A percentile compares a stretch with the other conserved stretches of the same genome.
These are phyloP conservation scores for Eupithecia inturbata DNA, from an alignment of 2,888 invertebrate genomes.

Conservation along the genomic window DNA sequence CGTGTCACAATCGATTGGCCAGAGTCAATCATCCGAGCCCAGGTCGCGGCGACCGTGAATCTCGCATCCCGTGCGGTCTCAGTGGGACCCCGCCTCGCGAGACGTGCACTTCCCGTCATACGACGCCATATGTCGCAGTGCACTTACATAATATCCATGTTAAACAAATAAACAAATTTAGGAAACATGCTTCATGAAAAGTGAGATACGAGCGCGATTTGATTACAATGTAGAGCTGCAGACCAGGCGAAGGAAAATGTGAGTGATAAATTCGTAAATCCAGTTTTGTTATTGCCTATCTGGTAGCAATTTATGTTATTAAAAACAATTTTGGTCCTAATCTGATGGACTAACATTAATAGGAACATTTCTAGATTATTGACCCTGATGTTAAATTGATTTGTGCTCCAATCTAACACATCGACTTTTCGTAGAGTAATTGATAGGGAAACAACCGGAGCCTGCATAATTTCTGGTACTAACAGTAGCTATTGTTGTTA, in stretches of 20 bases:
- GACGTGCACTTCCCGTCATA: slow-evolving; percentile 70
- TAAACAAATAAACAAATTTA: slow-evolving; percentile 30
- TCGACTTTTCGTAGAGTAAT: neutral
- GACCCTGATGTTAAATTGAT: slow-evolving; percentile 13
- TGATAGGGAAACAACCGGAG: neutral
- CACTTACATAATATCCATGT: slow-evolving; percentile 15
- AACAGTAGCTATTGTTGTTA: neutral
- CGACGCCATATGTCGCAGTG: slow-evolving; percentile 38
- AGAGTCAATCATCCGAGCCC: slow-evolving; percentile 77
- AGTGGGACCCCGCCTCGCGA: slow-evolving; percentile 71
- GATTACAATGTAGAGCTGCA: slow-evolving; percentile 78
- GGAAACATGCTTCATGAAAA: slow-evolving; percentile 53
- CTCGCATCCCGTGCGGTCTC: slow-evolving; percentile 64
- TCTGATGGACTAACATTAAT: slow-evolving; percentile 7
- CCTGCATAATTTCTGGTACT: neutral
- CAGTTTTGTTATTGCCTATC: slow-evolving; percentile 33
- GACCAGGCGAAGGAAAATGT: slow-evolving; percentile 78
- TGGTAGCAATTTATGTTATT: slow-evolving; percentile 22
- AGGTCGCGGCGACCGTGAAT: slow-evolving; percentile 81
- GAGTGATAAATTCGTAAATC: slow-evolving; percentile 56
- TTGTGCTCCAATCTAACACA: slow-evolving; percentile 7
- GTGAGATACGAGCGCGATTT: slow-evolving; percentile 60
- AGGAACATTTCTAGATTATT: slow-evolving; percentile 19
- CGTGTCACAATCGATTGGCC: slow-evolving; percentile 77
- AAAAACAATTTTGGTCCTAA: neutral